Percentiles rank a stretch among this genome's conserved stretches.
These are phyloP conservation scores for Yponomeuta evonymella DNA, from an alignment of 2,888 invertebrate genomes.

Conservation along the genomic window DNA sequence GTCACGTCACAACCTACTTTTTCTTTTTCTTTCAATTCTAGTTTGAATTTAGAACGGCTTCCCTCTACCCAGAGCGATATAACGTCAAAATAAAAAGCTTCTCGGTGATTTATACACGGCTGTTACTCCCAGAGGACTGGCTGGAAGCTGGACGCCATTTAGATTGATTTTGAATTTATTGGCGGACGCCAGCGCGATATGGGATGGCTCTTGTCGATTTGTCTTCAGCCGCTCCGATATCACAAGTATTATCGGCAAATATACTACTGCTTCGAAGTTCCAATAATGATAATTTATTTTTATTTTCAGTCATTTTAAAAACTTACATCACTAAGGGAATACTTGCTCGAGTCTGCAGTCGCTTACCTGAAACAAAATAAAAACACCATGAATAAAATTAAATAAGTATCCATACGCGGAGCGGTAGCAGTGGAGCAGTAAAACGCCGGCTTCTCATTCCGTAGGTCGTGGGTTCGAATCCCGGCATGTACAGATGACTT, in stretches of 20 bases:
- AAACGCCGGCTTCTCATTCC: no score
- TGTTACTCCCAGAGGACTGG: slow-evolving; percentile 14
- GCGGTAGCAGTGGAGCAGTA: no score
- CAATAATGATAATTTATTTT: no score
- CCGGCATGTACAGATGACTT: no score
- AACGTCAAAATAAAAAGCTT: slow-evolving; percentile 10
- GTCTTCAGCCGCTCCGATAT: slow-evolving; percentile 37
- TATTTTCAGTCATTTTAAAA: no score
- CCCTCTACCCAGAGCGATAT: slow-evolving; percentile 5
- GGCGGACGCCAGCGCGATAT: slow-evolving; percentile 45
- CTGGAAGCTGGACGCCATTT: slow-evolving; percentile 28
- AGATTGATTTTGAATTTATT: slow-evolving; percentile 67
- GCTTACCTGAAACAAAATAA: slow-evolving; percentile 1
- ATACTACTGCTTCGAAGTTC: no score
- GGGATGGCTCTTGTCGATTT: slow-evolving; percentile 53
- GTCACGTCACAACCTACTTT: neutral
- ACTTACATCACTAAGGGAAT: no score
- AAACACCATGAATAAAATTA: neutral
- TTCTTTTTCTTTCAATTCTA: neutral
- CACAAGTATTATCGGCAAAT: neutral
- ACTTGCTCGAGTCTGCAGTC: no score
- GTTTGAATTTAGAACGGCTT: slow-evolving; percentile 8
- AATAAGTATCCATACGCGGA: no score
- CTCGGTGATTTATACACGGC: slow-evolving; percentile 11
- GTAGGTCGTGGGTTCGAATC: no score